Conservation (phyloP, 2,888 invertebrate species). For the Leptopilina syphax region DNA sequence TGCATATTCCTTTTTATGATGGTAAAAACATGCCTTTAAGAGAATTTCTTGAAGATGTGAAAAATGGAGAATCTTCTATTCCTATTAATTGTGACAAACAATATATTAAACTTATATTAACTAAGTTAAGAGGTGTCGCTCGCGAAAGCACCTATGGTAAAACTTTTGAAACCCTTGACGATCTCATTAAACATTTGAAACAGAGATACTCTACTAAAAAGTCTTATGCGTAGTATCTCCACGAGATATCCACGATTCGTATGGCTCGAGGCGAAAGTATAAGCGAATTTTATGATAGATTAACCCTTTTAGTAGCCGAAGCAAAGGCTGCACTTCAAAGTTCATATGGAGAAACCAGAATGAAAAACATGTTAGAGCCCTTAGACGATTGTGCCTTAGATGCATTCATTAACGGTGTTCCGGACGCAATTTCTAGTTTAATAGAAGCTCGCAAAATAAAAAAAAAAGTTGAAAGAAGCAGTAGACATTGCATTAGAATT, state of each 20-base stretch:
- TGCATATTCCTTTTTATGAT: slow-evolving; percentile 1
- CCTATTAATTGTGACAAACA: no score
- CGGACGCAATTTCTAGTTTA: slow-evolving; percentile 43
- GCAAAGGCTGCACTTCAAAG: not conserved
- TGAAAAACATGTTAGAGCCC: not conserved
- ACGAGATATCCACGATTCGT: slow-evolving; percentile 40
- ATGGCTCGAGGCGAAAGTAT: slow-evolving; percentile 38
- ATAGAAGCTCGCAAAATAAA: not conserved
- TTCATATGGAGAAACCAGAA: not conserved
- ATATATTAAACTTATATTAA: not conserved
- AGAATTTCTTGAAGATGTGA: slow-evolving; percentile 38
- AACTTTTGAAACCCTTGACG: no score
- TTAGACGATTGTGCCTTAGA: slow-evolving; percentile 22
- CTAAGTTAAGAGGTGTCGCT: no score
- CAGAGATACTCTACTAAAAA: not conserved
- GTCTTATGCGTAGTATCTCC: not conserved
- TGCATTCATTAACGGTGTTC: slow-evolving; percentile 25
- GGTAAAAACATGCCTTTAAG: slow-evolving; percentile 42
- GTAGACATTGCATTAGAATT: not conserved
- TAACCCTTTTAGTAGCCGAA: not conserved
- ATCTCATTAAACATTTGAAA: not conserved
- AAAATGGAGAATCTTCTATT: no score
- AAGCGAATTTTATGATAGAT: not conserved
- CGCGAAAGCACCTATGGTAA: no score
- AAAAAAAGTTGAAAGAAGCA: not conserved